Evolutionary conservation across 1,140 invertebrate genomes (phyloP), one percentile per base, ranked within the genome.

Genomic region (Calliopsis andreniformis): DNA sequence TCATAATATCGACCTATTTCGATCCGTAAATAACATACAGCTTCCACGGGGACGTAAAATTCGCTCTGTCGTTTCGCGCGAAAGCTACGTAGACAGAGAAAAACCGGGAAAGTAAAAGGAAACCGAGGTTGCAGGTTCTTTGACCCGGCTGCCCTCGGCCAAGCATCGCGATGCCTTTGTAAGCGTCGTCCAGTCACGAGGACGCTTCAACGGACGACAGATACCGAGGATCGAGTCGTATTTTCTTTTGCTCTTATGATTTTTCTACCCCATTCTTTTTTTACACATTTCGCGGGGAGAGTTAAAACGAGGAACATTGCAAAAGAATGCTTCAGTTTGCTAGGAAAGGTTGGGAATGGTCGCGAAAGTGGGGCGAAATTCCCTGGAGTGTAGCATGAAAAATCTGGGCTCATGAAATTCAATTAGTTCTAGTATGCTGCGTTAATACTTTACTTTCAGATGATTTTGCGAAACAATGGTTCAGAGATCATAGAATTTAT

Each of bases 191-290:
- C 63, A 51, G 20, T 25, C 20, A 12, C 59, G 18, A 43, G 18
- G 35, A 35, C 30, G 23, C 14, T 20, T 18, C 6, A 7, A n/a
- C 18, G 35, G 10, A 10, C 47, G 16, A 67, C 23, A 28, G 35
- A 47, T 47, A 70, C 23, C 42, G 18, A 55, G 30, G 12, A 70
- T 59, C 32, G 25, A 30, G 30, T 51, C 18, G n/a, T 51, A 69
- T 69, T 73, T 56, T 59, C 32, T 16, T 51, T 53, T 35, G 25
- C 35, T 63, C 59, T 39, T 23, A n/a, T 56, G 25, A 75, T 58
- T 53, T 76, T n/a, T 47, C 55, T 42, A 3, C 25, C 20, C 16
- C 35, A n/a, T 30, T 51, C 55, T 35, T 68, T 20, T 35, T 20
- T 39, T 6, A 3, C n/a, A 5, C 56, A 3, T 3, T 8, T n/a